These are phyloP conservation scores for Diorhabda carinulata DNA, from an alignment of 1,140 invertebrate genomes.

Conservation along the genomic window DNA sequence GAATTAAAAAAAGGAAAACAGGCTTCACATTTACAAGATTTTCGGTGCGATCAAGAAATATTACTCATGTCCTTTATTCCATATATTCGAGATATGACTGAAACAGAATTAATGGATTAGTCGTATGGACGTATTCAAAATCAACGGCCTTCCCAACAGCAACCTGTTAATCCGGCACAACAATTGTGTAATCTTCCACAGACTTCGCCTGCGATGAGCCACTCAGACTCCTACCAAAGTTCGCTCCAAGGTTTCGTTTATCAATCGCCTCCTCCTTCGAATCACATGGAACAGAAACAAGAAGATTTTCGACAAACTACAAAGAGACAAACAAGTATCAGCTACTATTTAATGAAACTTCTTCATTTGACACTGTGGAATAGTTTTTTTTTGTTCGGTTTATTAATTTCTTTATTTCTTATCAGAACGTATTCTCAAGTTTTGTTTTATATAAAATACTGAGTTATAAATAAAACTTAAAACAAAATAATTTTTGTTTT, in stretches of 20 bases:
- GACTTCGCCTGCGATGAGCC: not conserved
- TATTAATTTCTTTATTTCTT: not conserved
- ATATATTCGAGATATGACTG: constrained; percentile 21
- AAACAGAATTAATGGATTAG: constrained; percentile 21
- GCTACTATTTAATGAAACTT: not conserved
- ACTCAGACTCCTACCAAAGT: not conserved
- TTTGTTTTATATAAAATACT: not conserved
- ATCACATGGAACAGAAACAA: not conserved
- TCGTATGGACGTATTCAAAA: not conserved
- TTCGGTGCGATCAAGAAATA: constrained; percentile 19
- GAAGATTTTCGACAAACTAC: not conserved
- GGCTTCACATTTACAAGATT: not conserved
- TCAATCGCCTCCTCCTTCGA: not conserved
- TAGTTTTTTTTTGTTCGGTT: too few species aligned
- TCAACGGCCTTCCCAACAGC: not conserved
- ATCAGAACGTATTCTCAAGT: not conserved
- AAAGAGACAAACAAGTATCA: not conserved
- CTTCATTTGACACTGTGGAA: too few species aligned
- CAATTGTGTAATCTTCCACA: not conserved
- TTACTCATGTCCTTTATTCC: constrained; percentile 19
- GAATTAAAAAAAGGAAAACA: constrained; percentile 29
- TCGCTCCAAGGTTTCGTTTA: not conserved
- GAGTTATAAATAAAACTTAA: not conserved
- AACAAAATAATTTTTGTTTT: not conserved
- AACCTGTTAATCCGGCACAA: not conserved